Evolutionary conservation across 2,888 invertebrate species (phyloP).

Genomic region (Aspidiotus rigidus): DNA sequence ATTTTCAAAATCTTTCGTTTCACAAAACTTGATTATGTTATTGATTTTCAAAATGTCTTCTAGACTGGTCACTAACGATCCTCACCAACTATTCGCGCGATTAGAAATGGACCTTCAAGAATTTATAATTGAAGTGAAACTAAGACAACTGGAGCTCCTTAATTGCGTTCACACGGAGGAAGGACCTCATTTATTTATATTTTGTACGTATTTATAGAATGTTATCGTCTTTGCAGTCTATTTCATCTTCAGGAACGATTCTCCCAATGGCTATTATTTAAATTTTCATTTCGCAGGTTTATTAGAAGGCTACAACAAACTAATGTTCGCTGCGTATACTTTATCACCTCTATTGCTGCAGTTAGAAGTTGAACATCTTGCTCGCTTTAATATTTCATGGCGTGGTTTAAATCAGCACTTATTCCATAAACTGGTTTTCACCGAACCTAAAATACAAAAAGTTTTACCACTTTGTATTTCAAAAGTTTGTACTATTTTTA

Average conservation of each 20-base stretch:
- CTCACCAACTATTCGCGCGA: slow-evolving; percentile 55
- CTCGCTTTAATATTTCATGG: slow-evolving; percentile 57
- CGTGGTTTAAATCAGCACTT: slow-evolving; percentile 58
- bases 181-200: slow-evolving; percentile 28
- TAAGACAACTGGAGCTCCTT: slow-evolving; percentile 49
- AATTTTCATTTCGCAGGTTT: slow-evolving; percentile 44
- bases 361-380: slow-evolving; percentile 52
- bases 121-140: slow-evolving; percentile 56
- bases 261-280: background rate
- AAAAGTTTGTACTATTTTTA: slow-evolving; percentile 3
- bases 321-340: slow-evolving; percentile 52
- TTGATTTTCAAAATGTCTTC: background rate
- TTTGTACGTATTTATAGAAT: slow-evolving; percentile 7
- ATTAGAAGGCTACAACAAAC: slow-evolving; percentile 54
- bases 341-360: slow-evolving; percentile 52
- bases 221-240: background rate
- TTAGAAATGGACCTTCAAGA: slow-evolving; percentile 55
- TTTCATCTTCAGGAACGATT: background rate
- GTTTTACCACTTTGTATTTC: slow-evolving; percentile 30
- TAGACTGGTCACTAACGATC: slow-evolving; percentile 44
- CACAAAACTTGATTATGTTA: background rate
- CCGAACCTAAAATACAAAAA: slow-evolving; percentile 42
- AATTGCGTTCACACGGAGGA: slow-evolving; percentile 40
- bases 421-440: slow-evolving; percentile 50
- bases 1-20: background rate